Base-by-base conservation (phyloP, 2,113 vertebrate species). In the Cryptomyrus ogoouensis region DNA sequence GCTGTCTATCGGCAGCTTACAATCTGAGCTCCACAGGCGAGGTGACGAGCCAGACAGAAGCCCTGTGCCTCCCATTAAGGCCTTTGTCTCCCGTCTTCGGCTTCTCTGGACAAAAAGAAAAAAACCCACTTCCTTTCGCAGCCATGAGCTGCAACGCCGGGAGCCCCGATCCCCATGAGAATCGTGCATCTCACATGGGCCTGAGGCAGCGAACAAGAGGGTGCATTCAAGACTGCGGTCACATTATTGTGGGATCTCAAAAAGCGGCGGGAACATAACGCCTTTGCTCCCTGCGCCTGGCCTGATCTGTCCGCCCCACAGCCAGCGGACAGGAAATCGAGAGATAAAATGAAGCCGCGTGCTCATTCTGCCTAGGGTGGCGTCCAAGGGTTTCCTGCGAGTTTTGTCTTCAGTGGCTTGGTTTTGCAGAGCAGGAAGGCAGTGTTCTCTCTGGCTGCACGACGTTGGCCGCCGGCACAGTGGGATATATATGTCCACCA, bases 61-160 rank as follows among this genome's bases (percentile, higher is more conserved):
- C 80, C 92, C 92, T 13, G 90, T 83, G 53, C 91, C 92, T 92
- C 93, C 92, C 90, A 91, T 92, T 93, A 93, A 93, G 91, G 91
- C 58, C 87, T 90, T 90, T 92, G 89, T 94, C 90, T 92, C 53
- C 89, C 19, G 21, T 90, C 90, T 74, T 89, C 50, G 50, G 47
- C 66, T 83, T 87, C n/a, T 56, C 44, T 35, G 49, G 50, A 87
- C 6, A 83, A 42, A 50, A 27, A 46, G 87, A 90, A 93, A 90
- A 90, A 92, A 91, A 89, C 39, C 83, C 86, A 90, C 93, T 96
- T 95, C 95, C 95, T 93, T 19, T 52, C 83, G 88, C 90, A 94
- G 93, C 92, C 91, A n/a, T 46, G 27, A 80, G 27, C 91, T 92
- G 21, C 84, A 88, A 58, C 88, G 89, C 47, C 3, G 49, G 88